phyloP scores from a whole-genome alignment of 1,140 invertebrate species.

The Lysiphlebus fabarum region DNA sequence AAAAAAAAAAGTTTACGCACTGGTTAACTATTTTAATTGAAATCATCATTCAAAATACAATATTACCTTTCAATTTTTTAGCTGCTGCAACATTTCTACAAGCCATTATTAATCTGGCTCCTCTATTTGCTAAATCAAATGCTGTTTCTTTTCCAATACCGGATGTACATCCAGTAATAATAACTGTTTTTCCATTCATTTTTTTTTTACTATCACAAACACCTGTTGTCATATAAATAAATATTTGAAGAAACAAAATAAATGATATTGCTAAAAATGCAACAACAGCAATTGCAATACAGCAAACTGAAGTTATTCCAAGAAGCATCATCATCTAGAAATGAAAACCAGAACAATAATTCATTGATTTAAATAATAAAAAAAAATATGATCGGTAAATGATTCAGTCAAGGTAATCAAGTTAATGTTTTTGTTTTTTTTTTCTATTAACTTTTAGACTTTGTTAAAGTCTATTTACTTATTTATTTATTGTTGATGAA shows the following conservation, averaged over 20 bases:
- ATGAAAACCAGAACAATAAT: no score
- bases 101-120: conserved; percentile 81
- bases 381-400: no score
- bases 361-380: no score
- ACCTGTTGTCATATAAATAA: conserved; percentile 46
- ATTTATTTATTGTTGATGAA: no score
- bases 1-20: no score
- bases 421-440: no score
- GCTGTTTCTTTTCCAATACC: conserved; percentile 76
- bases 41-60: no score
- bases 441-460: no score
- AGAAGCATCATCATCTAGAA: not conserved
- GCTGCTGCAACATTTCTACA: conserved; percentile 74
- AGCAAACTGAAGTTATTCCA: conserved; percentile 28
- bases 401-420: no score
- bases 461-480: no score
- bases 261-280: conserved; percentile 31
- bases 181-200: conserved; percentile 85
- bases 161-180: conserved; percentile 87
- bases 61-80: conserved; percentile 66
- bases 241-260: conserved; percentile 41
- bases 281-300: conserved; percentile 29
- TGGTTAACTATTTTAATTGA: no score
- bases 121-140: conserved; percentile 46
- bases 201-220: conserved; percentile 56